Evolutionary conservation across 2,888 invertebrate genomes (phyloP), one percentile per base, ranked within the genome.

Genomic region (Melieria picta): DNA sequence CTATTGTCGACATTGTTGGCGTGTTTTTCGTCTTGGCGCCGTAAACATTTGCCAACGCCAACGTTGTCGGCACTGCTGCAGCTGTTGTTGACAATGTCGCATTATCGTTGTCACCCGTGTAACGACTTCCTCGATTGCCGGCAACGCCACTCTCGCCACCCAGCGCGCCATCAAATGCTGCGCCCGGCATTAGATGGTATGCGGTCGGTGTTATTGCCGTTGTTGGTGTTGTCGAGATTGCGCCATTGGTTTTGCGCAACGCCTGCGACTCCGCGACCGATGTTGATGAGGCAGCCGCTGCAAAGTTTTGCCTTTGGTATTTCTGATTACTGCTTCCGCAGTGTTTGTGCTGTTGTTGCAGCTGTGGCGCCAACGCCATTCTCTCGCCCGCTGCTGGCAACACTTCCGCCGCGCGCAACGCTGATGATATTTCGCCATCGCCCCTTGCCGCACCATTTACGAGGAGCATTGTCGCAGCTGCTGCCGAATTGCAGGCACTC

Each of bases 61-160:
- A 55, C 52, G 57, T 74, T 68, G 74, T 70, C 71, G 71, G 62
- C 63, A 73, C 69, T 75, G 64, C 73, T 66, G 52, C 73, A 62
- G 77, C 75, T 74, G 78, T 76, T 52, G 74, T 66, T 62, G 74
- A 69, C 65, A 77, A 71, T 45, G 77, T 69, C 30, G 77, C 71
- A 61, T 76, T 43, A 65, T 74, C 30, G 68, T 67, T 55, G 69
- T 67, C 58, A 9, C 47, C 65, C 56, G 42, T 64, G 56, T 61
- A 69, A 55, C 69, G 68, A 58, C 48, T 72, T 65, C 60, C 72
- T 58, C 5, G 71, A 71, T 72, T 79, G 79, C 72, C 77, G 77
- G 71, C 75, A 79, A 75, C 79, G 77, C 73, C 77, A 78, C 68
- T 80, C 42, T 63, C 56, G 58, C 56, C 47, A 64, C 45, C 79